These are phyloP conservation scores for Plestiodon gilberti DNA, from an alignment of 2,113 vertebrate genomes.

Conservation along the genomic window DNA sequence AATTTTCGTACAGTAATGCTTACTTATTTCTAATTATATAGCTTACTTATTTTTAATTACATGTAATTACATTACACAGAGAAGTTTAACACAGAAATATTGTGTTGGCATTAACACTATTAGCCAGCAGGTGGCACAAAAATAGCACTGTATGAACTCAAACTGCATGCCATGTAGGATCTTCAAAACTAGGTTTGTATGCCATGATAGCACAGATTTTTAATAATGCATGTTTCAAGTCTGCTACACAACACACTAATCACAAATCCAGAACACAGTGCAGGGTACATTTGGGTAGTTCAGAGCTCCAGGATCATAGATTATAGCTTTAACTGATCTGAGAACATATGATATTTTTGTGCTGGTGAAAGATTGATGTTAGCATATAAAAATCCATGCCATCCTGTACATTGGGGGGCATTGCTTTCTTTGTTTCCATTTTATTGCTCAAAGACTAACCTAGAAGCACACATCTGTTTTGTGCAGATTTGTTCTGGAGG, in stretches of 20 bases:
- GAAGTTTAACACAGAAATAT: constrained; percentile 20
- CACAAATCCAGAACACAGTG: no score
- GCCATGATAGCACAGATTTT: background rate
- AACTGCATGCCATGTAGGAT: rapidly evolving
- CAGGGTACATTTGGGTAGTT: background rate
- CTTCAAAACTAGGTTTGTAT: rapidly evolving
- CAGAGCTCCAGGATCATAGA: background rate
- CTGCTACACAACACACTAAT: background rate
- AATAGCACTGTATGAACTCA: constrained; percentile 38
- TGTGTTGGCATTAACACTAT: background rate
- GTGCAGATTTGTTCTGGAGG: no score
- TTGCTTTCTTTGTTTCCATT: no score
- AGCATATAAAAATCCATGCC: no score
- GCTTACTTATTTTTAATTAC: no score
- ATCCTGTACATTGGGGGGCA: no score
- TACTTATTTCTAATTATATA: no score
- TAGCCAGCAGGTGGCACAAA: constrained; percentile 69
- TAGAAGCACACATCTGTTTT: no score
- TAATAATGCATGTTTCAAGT: background rate
- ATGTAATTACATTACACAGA: background rate
- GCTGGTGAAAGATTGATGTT: no score
- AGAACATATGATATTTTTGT: no score
- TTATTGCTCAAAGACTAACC: no score
- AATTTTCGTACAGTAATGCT: no score
- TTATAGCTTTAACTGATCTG: background rate